Percentiles rank a stretch among this genome's conserved stretches.
phyloP scores from a whole-genome alignment of 1,140 invertebrate species.

The Papilio helenus region DNA sequence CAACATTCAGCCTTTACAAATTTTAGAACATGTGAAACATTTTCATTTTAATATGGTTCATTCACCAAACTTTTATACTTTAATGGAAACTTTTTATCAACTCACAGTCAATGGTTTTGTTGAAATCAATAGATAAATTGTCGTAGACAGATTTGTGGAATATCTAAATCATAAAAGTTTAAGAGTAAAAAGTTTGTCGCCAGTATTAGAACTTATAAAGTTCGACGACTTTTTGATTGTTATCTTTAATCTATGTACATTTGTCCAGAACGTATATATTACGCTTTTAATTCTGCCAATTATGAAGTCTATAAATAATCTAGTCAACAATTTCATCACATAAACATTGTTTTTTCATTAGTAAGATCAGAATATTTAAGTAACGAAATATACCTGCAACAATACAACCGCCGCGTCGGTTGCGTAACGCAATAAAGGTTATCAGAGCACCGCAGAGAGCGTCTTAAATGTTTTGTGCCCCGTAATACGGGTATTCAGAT shows the following conservation, averaged over 20 bases:
- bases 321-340: background rate
- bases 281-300: background rate
- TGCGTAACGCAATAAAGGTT: conserved; percentile 58
- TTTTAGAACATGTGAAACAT: background rate
- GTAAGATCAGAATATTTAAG: conserved; percentile 31
- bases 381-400: conserved; percentile 44
- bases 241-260: background rate
- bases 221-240: background rate
- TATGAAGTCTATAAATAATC: background rate
- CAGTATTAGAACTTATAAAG: background rate
- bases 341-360: conserved; percentile 26
- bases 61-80: background rate
- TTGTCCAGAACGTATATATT: background rate
- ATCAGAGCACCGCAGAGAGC: conserved; percentile 53
- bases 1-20: background rate
- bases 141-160: background rate
- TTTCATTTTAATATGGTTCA: background rate
- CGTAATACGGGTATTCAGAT: conserved; percentile 43
- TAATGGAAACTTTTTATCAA: background rate
- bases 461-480: conserved; percentile 57
- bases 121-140: background rate
- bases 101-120: background rate
- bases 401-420: conserved; percentile 50
- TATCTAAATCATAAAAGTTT: background rate
- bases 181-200: background rate